Evolutionary conservation across 2,113 vertebrate species (phyloP).

Genomic region (Bos indicus): DNA sequence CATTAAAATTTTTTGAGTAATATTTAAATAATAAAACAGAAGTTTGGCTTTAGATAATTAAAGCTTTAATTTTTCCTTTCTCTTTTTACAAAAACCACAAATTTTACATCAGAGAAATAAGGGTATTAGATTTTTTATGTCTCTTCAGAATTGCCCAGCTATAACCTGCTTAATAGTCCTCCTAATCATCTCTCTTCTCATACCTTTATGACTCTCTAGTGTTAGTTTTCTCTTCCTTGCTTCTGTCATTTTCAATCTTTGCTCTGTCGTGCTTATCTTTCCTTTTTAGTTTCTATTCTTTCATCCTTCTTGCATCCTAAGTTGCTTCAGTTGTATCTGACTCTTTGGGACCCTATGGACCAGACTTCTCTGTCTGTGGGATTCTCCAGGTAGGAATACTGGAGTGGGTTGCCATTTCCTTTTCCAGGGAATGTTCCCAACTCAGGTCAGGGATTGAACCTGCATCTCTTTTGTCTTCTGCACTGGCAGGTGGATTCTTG

Average conservation of each 20-base stretch:
- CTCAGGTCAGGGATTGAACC: not conserved
- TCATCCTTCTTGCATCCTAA: not conserved
- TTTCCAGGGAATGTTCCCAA: not conserved
- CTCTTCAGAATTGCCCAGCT: not conserved
- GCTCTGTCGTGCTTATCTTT: not conserved
- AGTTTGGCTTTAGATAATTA: not conserved
- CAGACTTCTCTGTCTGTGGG: not conserved
- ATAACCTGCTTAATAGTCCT: not conserved
- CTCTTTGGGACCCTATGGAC: not conserved
- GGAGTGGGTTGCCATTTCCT: not conserved
- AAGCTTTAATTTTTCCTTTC: not conserved
- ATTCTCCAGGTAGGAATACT: not conserved
- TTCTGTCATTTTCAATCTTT: not conserved
- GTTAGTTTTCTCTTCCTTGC: not conserved
- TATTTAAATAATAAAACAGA: not conserved
- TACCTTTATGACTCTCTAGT: not conserved
- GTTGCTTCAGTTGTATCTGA: not conserved
- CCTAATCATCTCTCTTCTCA: not conserved
- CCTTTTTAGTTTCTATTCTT: not conserved
- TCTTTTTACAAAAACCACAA: not conserved
- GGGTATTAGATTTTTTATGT: not conserved
- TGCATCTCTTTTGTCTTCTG: not conserved
- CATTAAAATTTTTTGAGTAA: not conserved
- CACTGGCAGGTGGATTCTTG: not conserved
- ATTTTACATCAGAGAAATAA: constrained; percentile 16